Percentiles rank a stretch among this genome's conserved stretches.
Conservation (phyloP, 2,888 invertebrate species). For the Drosophila anceps region DNA sequence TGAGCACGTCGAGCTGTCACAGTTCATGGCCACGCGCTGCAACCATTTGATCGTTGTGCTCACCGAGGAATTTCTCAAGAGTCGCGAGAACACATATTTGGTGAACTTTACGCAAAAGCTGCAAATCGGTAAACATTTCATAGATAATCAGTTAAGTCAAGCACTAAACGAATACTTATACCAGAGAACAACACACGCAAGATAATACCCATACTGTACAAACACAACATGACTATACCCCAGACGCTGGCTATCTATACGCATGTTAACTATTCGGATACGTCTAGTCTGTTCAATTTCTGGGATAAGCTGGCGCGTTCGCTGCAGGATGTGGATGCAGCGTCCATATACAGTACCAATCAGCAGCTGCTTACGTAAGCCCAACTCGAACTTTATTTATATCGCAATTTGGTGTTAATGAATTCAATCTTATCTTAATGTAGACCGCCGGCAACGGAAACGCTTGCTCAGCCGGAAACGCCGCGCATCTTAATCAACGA, state of each 20-base stretch:
- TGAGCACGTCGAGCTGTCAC: constrained; percentile 90
- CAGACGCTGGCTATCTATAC: constrained; percentile 89
- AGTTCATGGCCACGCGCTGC: constrained; percentile 91
- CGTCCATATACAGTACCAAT: constrained; percentile 37
- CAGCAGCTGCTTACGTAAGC: constrained; percentile 52
- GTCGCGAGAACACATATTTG: constrained; percentile 91
- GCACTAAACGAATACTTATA: background rate
- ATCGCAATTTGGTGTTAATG: background rate
- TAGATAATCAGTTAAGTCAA: background rate
- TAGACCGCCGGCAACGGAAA: constrained; percentile 32
- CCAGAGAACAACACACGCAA: constrained; percentile 87
- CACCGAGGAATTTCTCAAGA: constrained; percentile 91
- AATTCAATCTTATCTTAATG: background rate
- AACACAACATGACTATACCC: constrained; percentile 88
- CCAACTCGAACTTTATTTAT: background rate
- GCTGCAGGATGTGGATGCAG: constrained; percentile 69
- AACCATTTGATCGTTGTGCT: constrained; percentile 91
- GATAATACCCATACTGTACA: constrained; percentile 90
- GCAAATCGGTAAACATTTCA: constrained; percentile 89
- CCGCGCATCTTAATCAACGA: constrained; percentile 65
- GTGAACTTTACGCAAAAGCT: constrained; percentile 92
- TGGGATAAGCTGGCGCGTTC: constrained; percentile 90
- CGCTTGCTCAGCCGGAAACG: constrained; percentile 39
- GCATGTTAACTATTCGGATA: constrained; percentile 87
- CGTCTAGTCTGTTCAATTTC: constrained; percentile 88